These are phyloP conservation scores for Drosophila lacertosa DNA, from an alignment of 1,140 invertebrate genomes.

Conservation along the genomic window DNA sequence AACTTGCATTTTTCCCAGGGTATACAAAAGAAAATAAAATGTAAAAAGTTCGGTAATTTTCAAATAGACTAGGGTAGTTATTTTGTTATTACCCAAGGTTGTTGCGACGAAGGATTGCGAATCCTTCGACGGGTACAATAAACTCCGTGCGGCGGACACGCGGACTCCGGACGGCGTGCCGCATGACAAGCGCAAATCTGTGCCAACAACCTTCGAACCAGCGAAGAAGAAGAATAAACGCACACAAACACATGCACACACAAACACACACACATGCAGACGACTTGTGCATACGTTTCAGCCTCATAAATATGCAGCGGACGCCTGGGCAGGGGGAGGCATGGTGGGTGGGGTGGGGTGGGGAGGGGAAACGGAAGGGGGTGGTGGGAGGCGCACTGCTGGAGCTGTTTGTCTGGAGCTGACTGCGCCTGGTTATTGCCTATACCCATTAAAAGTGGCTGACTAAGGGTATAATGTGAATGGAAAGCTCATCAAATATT, in stretches of 20 bases:
- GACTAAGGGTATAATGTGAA: not conserved
- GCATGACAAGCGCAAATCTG: constrained; percentile 33
- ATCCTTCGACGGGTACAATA: constrained; percentile 38
- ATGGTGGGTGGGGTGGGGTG: constrained; percentile 4
- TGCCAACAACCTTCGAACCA: constrained; percentile 57
- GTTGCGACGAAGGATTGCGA: constrained; percentile 27
- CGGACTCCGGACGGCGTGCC: not conserved
- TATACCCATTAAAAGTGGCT: no score
- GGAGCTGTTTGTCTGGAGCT: not conserved
- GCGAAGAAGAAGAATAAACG: constrained; percentile 25
- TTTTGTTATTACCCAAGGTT: constrained; percentile 23
- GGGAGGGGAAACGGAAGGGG: no score
- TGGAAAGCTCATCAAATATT: no score
- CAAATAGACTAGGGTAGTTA: no score
- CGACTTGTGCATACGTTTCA: not conserved
- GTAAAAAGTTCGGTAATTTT: no score
- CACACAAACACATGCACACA: constrained; percentile 7
- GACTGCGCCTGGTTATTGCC: no score
- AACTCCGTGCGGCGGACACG: constrained; percentile 1
- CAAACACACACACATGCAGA: no score
- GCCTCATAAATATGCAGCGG: constrained; percentile 63
- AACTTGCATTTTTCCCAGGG: no score
- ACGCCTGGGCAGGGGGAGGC: constrained; percentile 11
- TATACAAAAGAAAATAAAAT: no score
- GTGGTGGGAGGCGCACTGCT: no score